phyloP scores from a whole-genome alignment of 92 coral and sea anemone genomes.

The Ricordea florida region DNA sequence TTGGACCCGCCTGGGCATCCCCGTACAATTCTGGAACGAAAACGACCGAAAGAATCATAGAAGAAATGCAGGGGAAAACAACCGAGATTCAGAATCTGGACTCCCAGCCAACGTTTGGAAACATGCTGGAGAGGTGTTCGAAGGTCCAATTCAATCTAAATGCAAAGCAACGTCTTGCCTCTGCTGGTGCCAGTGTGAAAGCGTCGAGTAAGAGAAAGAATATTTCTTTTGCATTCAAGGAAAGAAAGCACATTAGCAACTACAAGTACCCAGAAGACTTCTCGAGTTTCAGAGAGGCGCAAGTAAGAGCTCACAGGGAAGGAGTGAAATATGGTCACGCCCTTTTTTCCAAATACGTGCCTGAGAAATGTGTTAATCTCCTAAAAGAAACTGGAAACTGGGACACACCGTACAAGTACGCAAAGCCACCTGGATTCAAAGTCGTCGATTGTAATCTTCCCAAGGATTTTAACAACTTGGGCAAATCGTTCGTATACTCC shows the following conservation, averaged over 20 bases:
- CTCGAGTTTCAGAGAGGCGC: conserved; percentile 23
- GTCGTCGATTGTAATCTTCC: conserved; percentile 12
- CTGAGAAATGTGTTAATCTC: conserved; percentile 31
- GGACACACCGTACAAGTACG: conserved; percentile 27
- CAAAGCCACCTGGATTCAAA: conserved; percentile 18
- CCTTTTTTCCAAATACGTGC: conserved; percentile 41
- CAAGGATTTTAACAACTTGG: conserved; percentile 25
- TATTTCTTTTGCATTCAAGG: conserved; percentile 14
- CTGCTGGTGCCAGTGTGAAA: conserved; percentile 35
- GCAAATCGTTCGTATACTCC: not conserved
- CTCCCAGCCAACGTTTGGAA: conserved; percentile 40
- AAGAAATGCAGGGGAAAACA: conserved; percentile 43
- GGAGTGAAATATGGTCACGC: conserved; percentile 31
- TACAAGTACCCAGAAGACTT: conserved; percentile 13
- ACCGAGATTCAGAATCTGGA: conserved; percentile 27
- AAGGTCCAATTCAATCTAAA: conserved; percentile 36
- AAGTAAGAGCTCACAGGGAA: conserved; percentile 31
- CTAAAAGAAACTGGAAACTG: conserved; percentile 25
- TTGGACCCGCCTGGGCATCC: conserved; percentile 34
- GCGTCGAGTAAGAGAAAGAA: conserved; percentile 9
- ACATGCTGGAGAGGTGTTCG: conserved; percentile 45
- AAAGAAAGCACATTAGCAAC: not conserved
- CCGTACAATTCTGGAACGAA: conserved; percentile 62
- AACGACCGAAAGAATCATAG: conserved; percentile 35
- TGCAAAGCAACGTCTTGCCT: conserved; percentile 28